These are phyloP conservation scores for Bruchidius siliquastri DNA, from an alignment of 2,888 invertebrate genomes.

Conservation along the genomic window DNA sequence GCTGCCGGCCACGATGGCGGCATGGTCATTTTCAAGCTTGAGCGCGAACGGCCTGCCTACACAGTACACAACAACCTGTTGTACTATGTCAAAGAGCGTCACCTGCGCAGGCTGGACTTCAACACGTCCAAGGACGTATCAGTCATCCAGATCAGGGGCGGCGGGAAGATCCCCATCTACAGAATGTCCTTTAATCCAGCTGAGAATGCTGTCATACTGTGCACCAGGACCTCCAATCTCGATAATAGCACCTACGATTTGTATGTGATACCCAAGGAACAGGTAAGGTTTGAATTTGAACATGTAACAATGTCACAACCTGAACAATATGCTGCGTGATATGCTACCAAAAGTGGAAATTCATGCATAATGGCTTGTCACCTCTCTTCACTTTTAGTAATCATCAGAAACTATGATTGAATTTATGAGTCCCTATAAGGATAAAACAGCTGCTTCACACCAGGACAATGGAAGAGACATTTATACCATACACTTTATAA, in stretches of 20 bases:
- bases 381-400: no score
- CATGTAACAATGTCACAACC: no score
- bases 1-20: slow-evolving; percentile 99
- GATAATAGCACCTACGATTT: slow-evolving; percentile 94
- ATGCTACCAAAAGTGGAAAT: no score
- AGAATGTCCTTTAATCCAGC: slow-evolving; percentile 97
- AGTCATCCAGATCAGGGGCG: slow-evolving; percentile 87
- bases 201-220: slow-evolving; percentile 88
- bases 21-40: slow-evolving; percentile 87
- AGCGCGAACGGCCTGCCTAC: slow-evolving; percentile 93
- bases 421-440: no score
- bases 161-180: slow-evolving; percentile 64
- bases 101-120: slow-evolving; percentile 87
- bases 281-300: slow-evolving; percentile 43
- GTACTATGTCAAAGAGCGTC: slow-evolving; percentile 94
- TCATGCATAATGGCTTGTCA: no score
- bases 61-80: slow-evolving; percentile 89
- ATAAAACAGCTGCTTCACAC: no score
- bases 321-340: no score
- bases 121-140: slow-evolving; percentile 87
- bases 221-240: slow-evolving; percentile 71
- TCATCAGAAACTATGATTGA: no score
- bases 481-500: no score
- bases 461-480: no score
- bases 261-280: slow-evolving; percentile 80